These are phyloP conservation scores for Globicephala melas DNA, from an alignment of 2,113 vertebrate genomes.

Conservation along the genomic window DNA sequence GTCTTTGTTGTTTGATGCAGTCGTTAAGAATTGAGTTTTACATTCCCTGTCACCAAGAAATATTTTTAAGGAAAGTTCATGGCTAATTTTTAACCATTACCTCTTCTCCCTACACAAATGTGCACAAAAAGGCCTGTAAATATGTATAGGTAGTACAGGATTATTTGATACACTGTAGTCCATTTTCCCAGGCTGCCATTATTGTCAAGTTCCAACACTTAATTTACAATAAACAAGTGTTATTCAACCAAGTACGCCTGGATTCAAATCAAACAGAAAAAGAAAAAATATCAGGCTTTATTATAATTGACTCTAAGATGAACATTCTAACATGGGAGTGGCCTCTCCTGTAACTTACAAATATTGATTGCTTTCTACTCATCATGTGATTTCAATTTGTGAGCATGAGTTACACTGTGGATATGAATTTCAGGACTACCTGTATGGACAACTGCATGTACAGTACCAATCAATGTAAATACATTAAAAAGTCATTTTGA, in stretches of 20 bases:
- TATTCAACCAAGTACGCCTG: slow-evolving; percentile 1
- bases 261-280: not conserved
- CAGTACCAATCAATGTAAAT: not conserved
- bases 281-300: not conserved
- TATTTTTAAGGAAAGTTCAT: not conserved
- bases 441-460: not conserved
- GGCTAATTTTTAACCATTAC: slow-evolving; percentile 49
- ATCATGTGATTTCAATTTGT: not conserved
- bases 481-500: slow-evolving; percentile 21
- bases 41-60: slow-evolving; percentile 9
- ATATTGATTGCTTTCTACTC: slow-evolving; percentile 1
- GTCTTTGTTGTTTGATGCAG: slow-evolving; percentile 5
- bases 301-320: not conserved
- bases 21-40: slow-evolving; percentile 43
- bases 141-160: not conserved
- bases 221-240: slow-evolving; percentile 29
- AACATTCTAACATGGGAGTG: slow-evolving; percentile 6
- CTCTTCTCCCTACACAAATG: not conserved
- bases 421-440: not conserved
- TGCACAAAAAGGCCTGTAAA: slow-evolving; percentile 18
- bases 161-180: slow-evolving; percentile 38
- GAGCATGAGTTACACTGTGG: not conserved
- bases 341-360: slow-evolving; percentile 9
- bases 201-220: slow-evolving; percentile 40
- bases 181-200: slow-evolving; percentile 23